Percentiles rank a stretch among this genome's conserved stretches.
These are phyloP conservation scores for Idaea aversata DNA, from an alignment of 2,888 invertebrate species.

Conservation along the genomic window DNA sequence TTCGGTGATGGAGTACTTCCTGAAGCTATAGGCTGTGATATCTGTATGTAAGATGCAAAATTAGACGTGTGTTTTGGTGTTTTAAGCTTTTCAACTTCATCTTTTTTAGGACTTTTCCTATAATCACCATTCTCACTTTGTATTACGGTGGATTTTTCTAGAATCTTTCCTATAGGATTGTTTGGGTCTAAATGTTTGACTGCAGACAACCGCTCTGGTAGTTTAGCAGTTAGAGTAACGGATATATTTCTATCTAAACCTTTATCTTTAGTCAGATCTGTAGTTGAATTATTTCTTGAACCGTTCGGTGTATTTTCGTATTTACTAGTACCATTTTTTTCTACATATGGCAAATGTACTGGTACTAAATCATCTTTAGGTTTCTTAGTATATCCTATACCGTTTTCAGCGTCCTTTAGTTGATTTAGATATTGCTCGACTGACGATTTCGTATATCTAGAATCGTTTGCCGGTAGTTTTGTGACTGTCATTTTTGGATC, in stretches of 20 bases:
- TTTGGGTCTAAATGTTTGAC: conserved; percentile 75
- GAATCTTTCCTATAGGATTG: conserved; percentile 74
- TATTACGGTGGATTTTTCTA: conserved; percentile 76
- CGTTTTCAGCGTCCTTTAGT: conserved; percentile 68
- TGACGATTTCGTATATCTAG: conserved; percentile 53
- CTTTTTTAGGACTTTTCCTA: conserved; percentile 20
- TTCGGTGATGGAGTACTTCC: conserved; percentile 54
- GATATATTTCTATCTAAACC: conserved; percentile 69
- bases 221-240: conserved; percentile 58
- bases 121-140: conserved; percentile 68
- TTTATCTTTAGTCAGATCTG: conserved; percentile 69
- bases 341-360: conserved; percentile 65
- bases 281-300: conserved; percentile 65
- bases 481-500: conserved; percentile 77
- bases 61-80: conserved; percentile 79
- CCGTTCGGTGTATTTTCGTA: conserved; percentile 35
- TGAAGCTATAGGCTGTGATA: conserved; percentile 72
- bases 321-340: conserved; percentile 62
- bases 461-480: conserved; percentile 67
- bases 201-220: conserved; percentile 68
- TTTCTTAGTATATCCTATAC: conserved; percentile 60
- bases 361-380: conserved; percentile 71
- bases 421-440: conserved; percentile 68
- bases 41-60: conserved; percentile 82
- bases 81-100: conserved; percentile 70